phyloP scores from a whole-genome alignment of 2,888 invertebrate species.

The Pterobdella sp. region DNA sequence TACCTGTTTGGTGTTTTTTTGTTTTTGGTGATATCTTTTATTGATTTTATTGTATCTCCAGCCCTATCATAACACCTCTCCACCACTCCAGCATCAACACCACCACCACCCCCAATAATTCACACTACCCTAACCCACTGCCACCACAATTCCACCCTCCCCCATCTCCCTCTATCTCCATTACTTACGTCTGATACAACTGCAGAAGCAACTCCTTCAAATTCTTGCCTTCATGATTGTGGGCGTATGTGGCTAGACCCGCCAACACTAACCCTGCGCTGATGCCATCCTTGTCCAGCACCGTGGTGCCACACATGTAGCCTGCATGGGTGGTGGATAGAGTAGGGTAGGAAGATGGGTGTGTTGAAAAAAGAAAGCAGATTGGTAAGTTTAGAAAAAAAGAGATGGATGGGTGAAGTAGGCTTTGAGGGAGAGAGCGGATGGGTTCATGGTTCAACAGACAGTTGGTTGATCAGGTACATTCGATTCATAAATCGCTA shows the following conservation, averaged over 20 bases:
- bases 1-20: no score
- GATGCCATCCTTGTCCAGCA: constrained; percentile 93
- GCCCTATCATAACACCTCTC: not conserved
- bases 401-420: no score
- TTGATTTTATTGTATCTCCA: no score
- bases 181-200: constrained; percentile 65
- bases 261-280: constrained; percentile 74
- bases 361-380: not conserved
- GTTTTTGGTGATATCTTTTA: no score
- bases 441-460: no score
- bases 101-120: not conserved
- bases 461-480: no score
- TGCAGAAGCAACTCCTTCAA: constrained; percentile 59
- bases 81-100: not conserved
- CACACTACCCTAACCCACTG: not conserved
- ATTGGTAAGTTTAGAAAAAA: not conserved
- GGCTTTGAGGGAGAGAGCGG: no score
- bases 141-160: not conserved
- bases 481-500: no score
- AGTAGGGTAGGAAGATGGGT: not conserved
- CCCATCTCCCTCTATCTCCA: not conserved
- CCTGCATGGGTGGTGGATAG: constrained; percentile 50
- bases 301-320: constrained; percentile 81
- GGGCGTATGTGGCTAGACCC: constrained; percentile 69
- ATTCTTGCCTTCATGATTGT: constrained; percentile 51